Percentiles rank a stretch among this genome's conserved stretches.
Conservation (phyloP, 2,797 vertebrate genomes). For the Lagorchestes hirsutus region DNA sequence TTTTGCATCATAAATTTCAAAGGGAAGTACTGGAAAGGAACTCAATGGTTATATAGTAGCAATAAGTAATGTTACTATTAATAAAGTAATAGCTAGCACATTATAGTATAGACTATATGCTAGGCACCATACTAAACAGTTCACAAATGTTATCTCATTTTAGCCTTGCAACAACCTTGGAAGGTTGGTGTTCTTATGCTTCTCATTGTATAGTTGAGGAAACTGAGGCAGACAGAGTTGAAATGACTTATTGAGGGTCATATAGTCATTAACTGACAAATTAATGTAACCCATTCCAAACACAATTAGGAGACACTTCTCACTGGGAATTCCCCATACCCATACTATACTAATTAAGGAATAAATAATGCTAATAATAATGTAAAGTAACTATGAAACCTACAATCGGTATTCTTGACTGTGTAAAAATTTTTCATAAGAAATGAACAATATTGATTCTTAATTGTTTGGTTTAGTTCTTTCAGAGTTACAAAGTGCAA, state of each 20-base stretch:
- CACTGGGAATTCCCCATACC: neutral
- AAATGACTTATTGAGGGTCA: too few relatives aligned
- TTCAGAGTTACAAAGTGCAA: neutral
- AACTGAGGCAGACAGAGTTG: too few relatives aligned
- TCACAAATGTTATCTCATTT: neutral
- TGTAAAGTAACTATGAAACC: slow-evolving; percentile 14
- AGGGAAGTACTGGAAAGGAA: neutral
- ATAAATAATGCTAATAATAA: neutral
- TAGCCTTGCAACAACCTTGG: neutral
- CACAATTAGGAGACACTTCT: neutral
- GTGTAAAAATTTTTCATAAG: neutral
- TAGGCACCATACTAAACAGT: neutral
- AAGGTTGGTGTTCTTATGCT: neutral
- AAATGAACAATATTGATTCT: neutral
- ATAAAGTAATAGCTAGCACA: neutral
- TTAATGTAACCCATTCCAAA: neutral
- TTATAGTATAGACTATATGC: neutral
- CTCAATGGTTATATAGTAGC: neutral
- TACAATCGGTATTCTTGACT: neutral
- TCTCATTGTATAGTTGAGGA: neutral
- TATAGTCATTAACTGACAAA: neutral
- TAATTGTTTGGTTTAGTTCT: neutral
- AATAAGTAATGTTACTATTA: neutral
- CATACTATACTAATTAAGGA: neutral
- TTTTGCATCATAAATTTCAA: neutral